phyloP scores from a whole-genome alignment of 2,888 invertebrate genomes.

The Harpalus rubripes region DNA sequence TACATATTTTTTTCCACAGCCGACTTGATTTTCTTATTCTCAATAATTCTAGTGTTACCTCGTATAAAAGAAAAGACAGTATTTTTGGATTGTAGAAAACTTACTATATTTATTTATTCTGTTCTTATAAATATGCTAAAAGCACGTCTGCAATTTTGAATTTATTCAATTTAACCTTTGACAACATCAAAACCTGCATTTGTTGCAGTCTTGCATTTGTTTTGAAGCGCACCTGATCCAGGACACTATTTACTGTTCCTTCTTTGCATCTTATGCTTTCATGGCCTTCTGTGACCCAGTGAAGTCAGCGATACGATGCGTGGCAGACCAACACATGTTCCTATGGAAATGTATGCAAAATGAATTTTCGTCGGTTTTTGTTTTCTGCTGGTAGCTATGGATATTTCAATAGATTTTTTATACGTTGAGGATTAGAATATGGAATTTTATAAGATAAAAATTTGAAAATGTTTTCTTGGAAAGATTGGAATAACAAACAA shows the following conservation, averaged over 20 bases:
- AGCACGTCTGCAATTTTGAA: not conserved
- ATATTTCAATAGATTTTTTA: constrained; percentile 12
- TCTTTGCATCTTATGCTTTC: not conserved
- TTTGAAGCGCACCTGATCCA: not conserved
- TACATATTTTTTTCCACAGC: no score
- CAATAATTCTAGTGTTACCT: no score
- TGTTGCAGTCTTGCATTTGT: constrained; percentile 8
- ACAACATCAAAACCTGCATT: not conserved
- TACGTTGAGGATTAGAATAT: not conserved
- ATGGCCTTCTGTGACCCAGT: not conserved
- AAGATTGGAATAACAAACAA: not conserved
- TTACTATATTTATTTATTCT: not conserved
- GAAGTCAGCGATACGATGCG: constrained; percentile 1
- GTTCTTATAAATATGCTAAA: not conserved
- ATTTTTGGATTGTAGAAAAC: no score
- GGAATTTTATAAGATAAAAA: constrained; percentile 18
- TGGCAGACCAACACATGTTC: not conserved
- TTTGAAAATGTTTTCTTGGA: constrained; percentile 11
- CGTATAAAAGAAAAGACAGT: no score
- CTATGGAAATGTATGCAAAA: constrained; percentile 34
- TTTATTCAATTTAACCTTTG: not conserved
- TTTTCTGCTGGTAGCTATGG: constrained; percentile 1
- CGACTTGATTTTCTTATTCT: no score
- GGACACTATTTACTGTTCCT: not conserved
- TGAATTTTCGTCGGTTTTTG: constrained; percentile 13